These are phyloP conservation scores for Eulithis testata DNA, from an alignment of 2,888 invertebrate species.

Conservation along the genomic window DNA sequence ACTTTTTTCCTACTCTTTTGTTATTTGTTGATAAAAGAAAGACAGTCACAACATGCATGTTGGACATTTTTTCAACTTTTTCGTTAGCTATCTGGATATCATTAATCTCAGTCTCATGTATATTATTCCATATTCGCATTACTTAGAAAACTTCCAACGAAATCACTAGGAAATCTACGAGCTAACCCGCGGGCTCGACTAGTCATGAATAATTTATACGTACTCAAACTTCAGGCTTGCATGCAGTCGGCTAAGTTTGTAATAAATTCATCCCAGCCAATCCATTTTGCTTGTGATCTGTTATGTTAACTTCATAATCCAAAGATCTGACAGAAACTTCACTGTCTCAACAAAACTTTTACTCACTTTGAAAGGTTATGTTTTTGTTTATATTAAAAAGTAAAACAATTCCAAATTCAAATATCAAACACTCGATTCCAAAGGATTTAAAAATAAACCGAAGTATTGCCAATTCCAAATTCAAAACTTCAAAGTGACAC, in stretches of 20 bases:
- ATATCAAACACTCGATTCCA: slow-evolving; percentile 30
- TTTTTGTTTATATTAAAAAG: slow-evolving; percentile 20
- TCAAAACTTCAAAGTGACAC: slow-evolving; percentile 29
- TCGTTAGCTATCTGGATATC: not conserved
- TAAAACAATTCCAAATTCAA: slow-evolving; percentile 30
- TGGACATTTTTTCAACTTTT: too few species aligned
- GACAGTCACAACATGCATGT: too few species aligned
- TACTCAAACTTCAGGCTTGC: slow-evolving; percentile 48
- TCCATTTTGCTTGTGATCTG: slow-evolving; percentile 52
- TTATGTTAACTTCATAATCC: slow-evolving; percentile 42
- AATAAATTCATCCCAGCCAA: slow-evolving; percentile 56
- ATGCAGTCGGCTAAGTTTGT: slow-evolving; percentile 57
- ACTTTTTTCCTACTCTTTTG: too few species aligned
- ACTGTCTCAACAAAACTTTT: slow-evolving; percentile 25
- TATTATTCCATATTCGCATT: slow-evolving; percentile 42
- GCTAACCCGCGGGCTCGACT: slow-evolving; percentile 42
- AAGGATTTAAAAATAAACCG: slow-evolving; percentile 33
- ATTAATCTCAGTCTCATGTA: slow-evolving; percentile 33
- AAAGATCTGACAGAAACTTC: slow-evolving; percentile 29
- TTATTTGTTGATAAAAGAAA: too few species aligned
- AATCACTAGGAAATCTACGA: slow-evolving; percentile 43
- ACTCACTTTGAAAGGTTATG: slow-evolving; percentile 15
- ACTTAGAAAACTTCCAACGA: slow-evolving; percentile 38
- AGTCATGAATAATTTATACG: slow-evolving; percentile 56
- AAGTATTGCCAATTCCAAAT: slow-evolving; percentile 24